phyloP scores from a whole-genome alignment of 2,113 vertebrate species.

The Pseudopodoces humilis region DNA sequence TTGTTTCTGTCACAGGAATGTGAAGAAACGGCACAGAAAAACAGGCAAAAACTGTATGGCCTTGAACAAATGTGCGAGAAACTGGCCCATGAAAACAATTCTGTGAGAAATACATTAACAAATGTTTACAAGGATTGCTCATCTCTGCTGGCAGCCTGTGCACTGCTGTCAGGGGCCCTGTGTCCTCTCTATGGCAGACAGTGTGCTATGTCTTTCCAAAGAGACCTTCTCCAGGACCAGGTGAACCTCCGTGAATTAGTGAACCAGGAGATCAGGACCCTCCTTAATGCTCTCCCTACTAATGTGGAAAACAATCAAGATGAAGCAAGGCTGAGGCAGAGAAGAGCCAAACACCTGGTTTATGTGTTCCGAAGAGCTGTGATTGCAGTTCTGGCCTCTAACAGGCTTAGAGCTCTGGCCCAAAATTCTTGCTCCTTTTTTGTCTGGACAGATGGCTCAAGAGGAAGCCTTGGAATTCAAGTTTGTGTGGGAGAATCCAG shows the following conservation, averaged over 20 bases:
- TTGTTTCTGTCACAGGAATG: slow-evolving; percentile 62
- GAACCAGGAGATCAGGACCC: slow-evolving; percentile 75
- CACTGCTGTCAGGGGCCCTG: slow-evolving; percentile 80
- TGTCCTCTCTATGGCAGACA: slow-evolving; percentile 70
- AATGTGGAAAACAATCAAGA: slow-evolving; percentile 45
- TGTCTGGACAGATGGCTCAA: slow-evolving; percentile 68
- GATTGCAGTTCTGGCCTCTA: slow-evolving; percentile 79
- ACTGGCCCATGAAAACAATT: slow-evolving; percentile 75
- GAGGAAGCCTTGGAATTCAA: slow-evolving; percentile 64
- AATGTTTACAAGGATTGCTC: slow-evolving; percentile 60
- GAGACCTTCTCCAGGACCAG: slow-evolving; percentile 71
- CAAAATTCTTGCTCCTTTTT: slow-evolving; percentile 72
- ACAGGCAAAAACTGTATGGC: slow-evolving; percentile 61
- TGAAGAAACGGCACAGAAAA: slow-evolving; percentile 72
- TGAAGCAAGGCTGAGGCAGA: slow-evolving; percentile 50
- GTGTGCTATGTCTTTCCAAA: slow-evolving; percentile 74
- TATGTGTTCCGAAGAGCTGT: slow-evolving; percentile 78
- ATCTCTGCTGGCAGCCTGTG: slow-evolving; percentile 79
- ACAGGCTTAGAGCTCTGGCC: slow-evolving; percentile 73
- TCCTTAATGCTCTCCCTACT: slow-evolving; percentile 75
- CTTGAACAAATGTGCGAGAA: slow-evolving; percentile 71
- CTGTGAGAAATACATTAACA: slow-evolving; percentile 64
- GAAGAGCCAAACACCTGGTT: slow-evolving; percentile 10
- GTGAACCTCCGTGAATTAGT: slow-evolving; percentile 65
- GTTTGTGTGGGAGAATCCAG: slow-evolving; percentile 72